Evolutionary conservation across 2,888 invertebrate species (phyloP).

Genomic region (Euphydryas editha): DNA sequence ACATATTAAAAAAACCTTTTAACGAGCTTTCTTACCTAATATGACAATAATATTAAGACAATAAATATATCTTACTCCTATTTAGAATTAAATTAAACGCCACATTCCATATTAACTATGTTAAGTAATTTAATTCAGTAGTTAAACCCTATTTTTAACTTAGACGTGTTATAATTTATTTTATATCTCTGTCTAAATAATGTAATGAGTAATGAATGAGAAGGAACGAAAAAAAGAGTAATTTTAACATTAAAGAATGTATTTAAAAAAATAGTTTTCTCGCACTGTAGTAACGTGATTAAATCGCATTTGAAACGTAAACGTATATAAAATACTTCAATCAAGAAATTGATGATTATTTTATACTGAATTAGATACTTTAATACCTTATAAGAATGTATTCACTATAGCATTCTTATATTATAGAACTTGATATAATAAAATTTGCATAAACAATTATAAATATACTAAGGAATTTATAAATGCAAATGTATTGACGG

Average conservation of each 20-base stretch:
- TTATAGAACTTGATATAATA: no score
- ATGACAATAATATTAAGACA: slow-evolving; percentile 72
- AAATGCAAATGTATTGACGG: no score
- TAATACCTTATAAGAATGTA: no score
- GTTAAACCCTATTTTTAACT: slow-evolving; percentile 3
- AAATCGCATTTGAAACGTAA: not conserved
- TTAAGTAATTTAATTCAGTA: slow-evolving; percentile 2
- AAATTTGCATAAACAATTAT: no score
- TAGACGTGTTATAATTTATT: not conserved
- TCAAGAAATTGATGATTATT: no score
- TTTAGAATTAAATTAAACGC: slow-evolving; percentile 10
- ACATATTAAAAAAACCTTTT: slow-evolving; percentile 36
- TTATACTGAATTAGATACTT: no score
- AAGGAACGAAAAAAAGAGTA: not conserved
- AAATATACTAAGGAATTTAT: no score
- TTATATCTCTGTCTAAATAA: not conserved
- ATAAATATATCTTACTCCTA: slow-evolving; percentile 47
- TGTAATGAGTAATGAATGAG: not conserved
- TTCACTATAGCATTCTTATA: no score
- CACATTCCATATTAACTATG: not conserved
- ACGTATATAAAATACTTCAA: not conserved
- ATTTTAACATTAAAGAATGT: not conserved
- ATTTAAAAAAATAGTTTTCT: not conserved
- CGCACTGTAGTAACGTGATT: not conserved
- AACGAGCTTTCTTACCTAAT: slow-evolving; percentile 75